Evolutionary conservation across 2,113 vertebrate genomes (phyloP).

Genomic region (Ahaetulla prasina): DNA sequence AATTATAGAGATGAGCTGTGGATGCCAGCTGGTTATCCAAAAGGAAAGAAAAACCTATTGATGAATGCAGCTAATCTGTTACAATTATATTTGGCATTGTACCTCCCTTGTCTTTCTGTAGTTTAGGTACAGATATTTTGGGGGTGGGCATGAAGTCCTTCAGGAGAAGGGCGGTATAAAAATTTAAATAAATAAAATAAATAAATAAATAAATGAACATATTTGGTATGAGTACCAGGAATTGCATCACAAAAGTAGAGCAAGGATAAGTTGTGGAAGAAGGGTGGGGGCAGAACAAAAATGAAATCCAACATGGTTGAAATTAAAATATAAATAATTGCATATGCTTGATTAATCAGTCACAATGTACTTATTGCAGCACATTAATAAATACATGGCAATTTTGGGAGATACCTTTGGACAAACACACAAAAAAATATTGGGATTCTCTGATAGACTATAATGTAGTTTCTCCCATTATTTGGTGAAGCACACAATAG

Average conservation of each 20-base stretch:
- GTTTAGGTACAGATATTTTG: too few species aligned
- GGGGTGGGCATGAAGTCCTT: too few species aligned
- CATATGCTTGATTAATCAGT: not conserved
- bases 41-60: not conserved
- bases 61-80: not conserved
- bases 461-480: not conserved
- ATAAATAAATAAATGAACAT: too few species aligned
- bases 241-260: not conserved
- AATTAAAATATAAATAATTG: not conserved
- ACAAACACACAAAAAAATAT: not conserved
- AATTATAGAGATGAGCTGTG: not conserved
- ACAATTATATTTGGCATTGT: not conserved
- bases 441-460: not conserved
- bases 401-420: not conserved
- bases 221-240: not conserved
- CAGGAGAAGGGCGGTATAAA: too few species aligned
- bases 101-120: not conserved
- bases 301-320: not conserved
- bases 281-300: not conserved
- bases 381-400: not conserved
- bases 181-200: too few species aligned
- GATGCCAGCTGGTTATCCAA: not conserved
- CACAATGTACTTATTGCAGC: not conserved
- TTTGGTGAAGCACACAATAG: not conserved
- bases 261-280: not conserved